phyloP scores from a whole-genome alignment of 2,797 vertebrate genomes.

The Leuciscus waleckii region DNA sequence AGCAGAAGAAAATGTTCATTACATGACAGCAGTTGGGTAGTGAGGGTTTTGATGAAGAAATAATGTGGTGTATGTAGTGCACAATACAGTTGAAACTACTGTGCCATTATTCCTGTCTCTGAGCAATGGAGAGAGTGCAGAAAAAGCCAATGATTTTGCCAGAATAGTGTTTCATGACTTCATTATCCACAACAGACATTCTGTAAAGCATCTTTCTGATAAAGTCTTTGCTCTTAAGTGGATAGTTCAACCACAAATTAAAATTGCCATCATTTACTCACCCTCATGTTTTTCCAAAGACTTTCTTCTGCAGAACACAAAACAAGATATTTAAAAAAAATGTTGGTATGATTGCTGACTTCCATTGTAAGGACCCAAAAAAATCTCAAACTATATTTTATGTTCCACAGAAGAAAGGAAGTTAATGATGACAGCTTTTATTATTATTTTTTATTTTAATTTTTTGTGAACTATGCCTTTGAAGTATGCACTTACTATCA shows the following conservation, averaged over 20 bases:
- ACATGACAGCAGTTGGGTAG: not conserved
- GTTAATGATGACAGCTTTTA: not conserved
- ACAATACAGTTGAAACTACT: conserved; percentile 49
- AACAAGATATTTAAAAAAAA: not conserved
- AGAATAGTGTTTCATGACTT: conserved; percentile 63
- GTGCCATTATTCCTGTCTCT: conserved; percentile 54
- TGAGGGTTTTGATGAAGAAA: conserved; percentile 45
- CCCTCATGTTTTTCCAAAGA: not conserved
- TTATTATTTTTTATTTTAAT: not conserved
- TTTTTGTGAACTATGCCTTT: not conserved
- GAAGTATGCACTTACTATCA: not conserved
- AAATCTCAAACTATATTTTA: not conserved
- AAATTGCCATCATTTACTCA: not conserved
- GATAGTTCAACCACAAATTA: not conserved
- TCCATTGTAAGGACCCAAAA: not conserved
- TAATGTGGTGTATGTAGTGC: conserved; percentile 18
- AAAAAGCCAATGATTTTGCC: conserved; percentile 58
- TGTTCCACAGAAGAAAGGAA: not conserved
- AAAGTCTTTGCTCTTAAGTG: conserved; percentile 52
- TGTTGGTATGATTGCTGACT: not conserved
- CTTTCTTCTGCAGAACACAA: not conserved
- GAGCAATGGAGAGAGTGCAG: conserved; percentile 46
- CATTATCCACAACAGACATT: conserved; percentile 73
- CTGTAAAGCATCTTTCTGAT: conserved; percentile 69
- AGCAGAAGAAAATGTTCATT: not conserved